Evolutionary conservation across 2,888 invertebrate genomes (phyloP), one percentile per base, ranked within the genome.

Genomic region (Phoenoteleia sp.): DNA sequence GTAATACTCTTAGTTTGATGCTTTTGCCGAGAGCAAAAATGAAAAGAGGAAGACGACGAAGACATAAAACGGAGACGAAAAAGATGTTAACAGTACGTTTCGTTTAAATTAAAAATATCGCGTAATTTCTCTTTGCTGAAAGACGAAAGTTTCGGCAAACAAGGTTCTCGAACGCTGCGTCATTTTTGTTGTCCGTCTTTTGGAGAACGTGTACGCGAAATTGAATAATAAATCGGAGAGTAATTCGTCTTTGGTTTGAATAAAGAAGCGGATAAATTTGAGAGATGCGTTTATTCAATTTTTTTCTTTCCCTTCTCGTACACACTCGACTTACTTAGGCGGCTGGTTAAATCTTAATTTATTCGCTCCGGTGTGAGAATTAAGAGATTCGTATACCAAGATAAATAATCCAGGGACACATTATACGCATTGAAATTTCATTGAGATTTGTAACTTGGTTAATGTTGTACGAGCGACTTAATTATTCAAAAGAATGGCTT

Each of bases 1-100:
- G 82, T 82, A 62, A 71, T 71, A 52, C 45, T 66, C 21, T 45
- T 66, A 29, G 39, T 67, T 42, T 56, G 25, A 64, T 66, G 29
- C 47, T 62, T 71, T 52, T 19, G 5, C 21, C n/a, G 5, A 11
- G 45, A 19, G 25, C 15, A 29, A 52, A 62, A 33, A 21, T 17
- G 23, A 49, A 1, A 64, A 27, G 11, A 21, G 15, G 25, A 2
- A 27, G 27, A 17, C 33, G 27, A 56, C 1, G 11, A 69, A 54
- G 54, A 71, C n/a, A n/a, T n/a, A n/a, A 15, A 11, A 56, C 6
- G 6, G 27, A 25, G 23, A 27, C 6, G 6, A 27, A 27, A 33
- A 5, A 17, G 5, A 33, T 21, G 23, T 23, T n/a, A 49, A 25
- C 19, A 6, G 21, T 58, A 47, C 21, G 19, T 64, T 64, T 45